Evolutionary conservation across 2,888 invertebrate species (phyloP), one percentile per base, ranked within the genome.

Genomic region (Melanotus villosus): DNA sequence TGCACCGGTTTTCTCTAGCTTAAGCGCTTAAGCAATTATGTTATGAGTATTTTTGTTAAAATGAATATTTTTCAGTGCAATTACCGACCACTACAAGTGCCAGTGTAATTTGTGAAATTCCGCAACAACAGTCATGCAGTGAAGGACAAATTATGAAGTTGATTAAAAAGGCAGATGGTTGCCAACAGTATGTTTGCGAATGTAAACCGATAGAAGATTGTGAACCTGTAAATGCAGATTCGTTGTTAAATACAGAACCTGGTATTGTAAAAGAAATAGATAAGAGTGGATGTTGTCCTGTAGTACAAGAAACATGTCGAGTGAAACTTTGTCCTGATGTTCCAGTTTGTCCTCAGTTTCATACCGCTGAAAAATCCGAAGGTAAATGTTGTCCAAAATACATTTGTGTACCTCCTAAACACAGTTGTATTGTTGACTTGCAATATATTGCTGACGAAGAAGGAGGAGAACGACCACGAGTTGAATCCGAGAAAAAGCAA

Each of bases 151-250:
- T 89, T 3, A 87, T 91, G 75, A 93, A 93, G 79, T 85, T 90
- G 67, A 89, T 90, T 75, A 89, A 86, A 0, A 89, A 88, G 30
- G 71, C 88, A 0, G 88, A 90, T 75, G 92, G 91, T 3, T 95
- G 95, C 82, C 89, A 89, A 26, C 89, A 91, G 75, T 93, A 90
- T 72, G 88, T 92, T 69, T 95, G 95, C 78, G 93, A 92, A 85
- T 95, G 94, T 79, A 90, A 90, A 78, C 92, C 93, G 0, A 82
- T 86, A 3, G 89, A 90, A 50, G 90, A 93, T 72, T 95, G 95
- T 79, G 89, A 89, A 6, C 80, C 82, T 0, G 76, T 89, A 0
- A 87, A 87, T 59, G 83, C 86, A 14, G 73, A 75, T n/a, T 75
- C 73, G 2, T 68, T 73, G 10, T 14, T 45, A 5, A 75, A 78